Base-by-base conservation (phyloP, 2,113 vertebrate species). In the Petaurus breviceps region DNA sequence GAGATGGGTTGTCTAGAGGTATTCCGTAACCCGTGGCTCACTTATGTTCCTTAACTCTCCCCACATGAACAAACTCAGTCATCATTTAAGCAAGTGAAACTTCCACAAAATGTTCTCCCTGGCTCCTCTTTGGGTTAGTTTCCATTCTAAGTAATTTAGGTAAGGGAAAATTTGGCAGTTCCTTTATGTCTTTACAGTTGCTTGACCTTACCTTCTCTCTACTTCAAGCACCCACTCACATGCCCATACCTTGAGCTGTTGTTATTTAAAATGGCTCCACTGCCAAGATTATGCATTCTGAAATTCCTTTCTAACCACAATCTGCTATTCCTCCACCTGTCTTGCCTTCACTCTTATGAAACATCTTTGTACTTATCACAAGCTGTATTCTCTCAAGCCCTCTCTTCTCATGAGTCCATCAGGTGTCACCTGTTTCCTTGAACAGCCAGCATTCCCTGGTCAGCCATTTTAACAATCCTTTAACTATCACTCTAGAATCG, bases 21-120 rank as follows among this genome's bases (percentile, higher is more conserved):
- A 92, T 89, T 94, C 16, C 55, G 49, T 92, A 90, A 90, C 54
- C 52, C 49, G 43, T 31, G n/a, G 19, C 19, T 94, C 55, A n/a
- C 16, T 93, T 23, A 26, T 93, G 90, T 43, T 95, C 92, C 57
- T 94, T 91, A 96, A 91, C 7, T 28, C 31, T 68, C 31, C 61
- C 11, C 49, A 68, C 31, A 16, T 7, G 10, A 11, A 92, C 50
- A 16, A 93, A 51, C 19, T 84, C n/a, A 28, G 11, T 93, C n/a
- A 89, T 91, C 47, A 43, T 54, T 93, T 57, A 94, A 91, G 4
- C 61, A 51, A 47, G 19, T 31, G 43, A 23, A 89, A 95, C 46
- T 95, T 49, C 61, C 94, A 68, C 52, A 2, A 90, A 50, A 92
- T 91, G 52, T n/a, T 47, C 37, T 90, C 9, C 89, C 94, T 47